Evolutionary conservation across 2,797 vertebrate genomes (phyloP).

Genomic region (Scolopax bukidnonensis): DNA sequence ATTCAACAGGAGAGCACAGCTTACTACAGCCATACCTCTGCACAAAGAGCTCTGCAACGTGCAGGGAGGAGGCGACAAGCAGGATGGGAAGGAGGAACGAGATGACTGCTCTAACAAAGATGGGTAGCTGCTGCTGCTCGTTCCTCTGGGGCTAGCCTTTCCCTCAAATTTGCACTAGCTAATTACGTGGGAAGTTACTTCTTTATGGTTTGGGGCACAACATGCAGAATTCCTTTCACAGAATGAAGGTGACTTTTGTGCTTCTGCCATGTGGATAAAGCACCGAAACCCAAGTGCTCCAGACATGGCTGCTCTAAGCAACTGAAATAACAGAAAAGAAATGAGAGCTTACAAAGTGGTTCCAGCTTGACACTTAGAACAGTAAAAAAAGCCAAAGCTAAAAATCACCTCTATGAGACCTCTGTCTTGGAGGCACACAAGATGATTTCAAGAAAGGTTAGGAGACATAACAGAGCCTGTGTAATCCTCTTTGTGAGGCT

Average conservation of each 20-base stretch:
- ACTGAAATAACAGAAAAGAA: background rate
- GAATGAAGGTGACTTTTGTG: background rate
- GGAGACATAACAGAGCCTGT: background rate
- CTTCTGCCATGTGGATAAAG: background rate
- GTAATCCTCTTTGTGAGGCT: constrained; percentile 40
- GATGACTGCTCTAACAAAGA: background rate
- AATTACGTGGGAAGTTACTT: background rate
- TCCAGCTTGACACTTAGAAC: background rate
- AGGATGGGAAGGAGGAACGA: background rate
- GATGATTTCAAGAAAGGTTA: background rate
- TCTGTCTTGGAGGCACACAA: background rate
- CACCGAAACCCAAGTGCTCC: background rate
- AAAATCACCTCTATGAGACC: background rate
- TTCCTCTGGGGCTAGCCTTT: background rate
- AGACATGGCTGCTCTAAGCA: background rate
- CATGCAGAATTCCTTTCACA: background rate
- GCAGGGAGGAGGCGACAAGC: background rate
- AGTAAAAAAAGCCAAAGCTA: background rate
- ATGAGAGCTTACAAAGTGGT: background rate
- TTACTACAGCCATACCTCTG: background rate
- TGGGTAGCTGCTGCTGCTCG: background rate
- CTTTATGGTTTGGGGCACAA: background rate
- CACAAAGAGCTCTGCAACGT: accelerated
- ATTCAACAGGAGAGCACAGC: background rate
- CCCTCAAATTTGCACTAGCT: background rate